Base-by-base conservation (phyloP, 2,888 invertebrate species). In the Callosobruchus maculatus region DNA sequence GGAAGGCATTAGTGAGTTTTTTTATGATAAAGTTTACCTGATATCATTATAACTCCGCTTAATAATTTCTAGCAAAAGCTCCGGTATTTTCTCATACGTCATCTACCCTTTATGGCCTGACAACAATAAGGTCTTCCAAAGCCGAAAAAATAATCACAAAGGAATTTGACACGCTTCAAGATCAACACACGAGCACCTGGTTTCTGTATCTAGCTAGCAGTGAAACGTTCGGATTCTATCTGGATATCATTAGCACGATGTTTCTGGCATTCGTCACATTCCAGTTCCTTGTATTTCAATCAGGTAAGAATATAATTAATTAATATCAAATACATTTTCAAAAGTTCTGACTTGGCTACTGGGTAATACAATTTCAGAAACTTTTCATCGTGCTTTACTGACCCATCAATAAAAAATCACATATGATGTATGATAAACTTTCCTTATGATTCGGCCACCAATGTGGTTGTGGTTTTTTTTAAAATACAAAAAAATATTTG, bases 51-150 rank as follows among this genome's bases (percentile, higher is more conserved):
- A n/a, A n/a, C n/a, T n/a, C n/a, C n/a, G n/a, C n/a, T n/a, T n/a
- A n/a, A n/a, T 72, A 67, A 26, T 69, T 78, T 77, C 74, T 71
- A 78, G 78, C 74, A 69, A 79, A 77, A 77, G 96, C 97, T 87
- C 97, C 98, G 0, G 94, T 98, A 0, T 97, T 97, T 85, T 95
- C 96, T 0, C 96, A 97, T 85, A 91, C 97, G 78, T 93, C 94
- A 20, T 93, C 97, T 0, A 93, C 95, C 0, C 88, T 98, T 7
- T 91, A 93, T 76, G 98, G 98, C 2, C 90, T 98, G 30, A 92
- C 94, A 68, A 96, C 96, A 0, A 96, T 98, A 76, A 90, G 98
- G 75, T 94, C 97, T 0, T 92, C 93, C 0, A 90, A 91, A 22
- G 92, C 94, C 0, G 91, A 95, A 85, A 88, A 92, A 77, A 89